Percentiles rank a stretch among this genome's conserved stretches.
phyloP scores from a whole-genome alignment of 2,113 vertebrate genomes.

The Cinclus cinclus region DNA sequence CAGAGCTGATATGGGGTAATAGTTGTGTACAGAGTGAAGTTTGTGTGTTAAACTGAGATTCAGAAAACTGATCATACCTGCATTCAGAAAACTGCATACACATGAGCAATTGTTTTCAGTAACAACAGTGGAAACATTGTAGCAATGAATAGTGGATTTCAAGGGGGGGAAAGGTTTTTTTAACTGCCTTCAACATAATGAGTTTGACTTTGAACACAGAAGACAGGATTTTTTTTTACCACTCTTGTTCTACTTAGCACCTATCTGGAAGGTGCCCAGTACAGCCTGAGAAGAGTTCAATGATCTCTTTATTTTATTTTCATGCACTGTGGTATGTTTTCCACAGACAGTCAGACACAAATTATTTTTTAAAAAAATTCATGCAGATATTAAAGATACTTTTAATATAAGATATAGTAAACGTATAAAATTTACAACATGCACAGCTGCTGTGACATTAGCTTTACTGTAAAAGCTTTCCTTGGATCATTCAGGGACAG shows the following conservation, averaged over 20 bases:
- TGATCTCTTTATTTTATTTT: background rate
- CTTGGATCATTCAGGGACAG: background rate
- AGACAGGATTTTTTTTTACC: background rate
- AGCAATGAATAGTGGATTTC: background rate
- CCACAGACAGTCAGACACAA: background rate
- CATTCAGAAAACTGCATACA: background rate
- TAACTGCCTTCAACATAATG: background rate
- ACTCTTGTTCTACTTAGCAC: background rate
- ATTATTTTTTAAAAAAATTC: background rate
- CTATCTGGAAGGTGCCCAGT: background rate
- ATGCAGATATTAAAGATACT: background rate
- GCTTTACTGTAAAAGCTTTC: background rate
- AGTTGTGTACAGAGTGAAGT: background rate
- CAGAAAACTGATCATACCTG: background rate
- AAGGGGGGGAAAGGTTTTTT: fast-evolving
- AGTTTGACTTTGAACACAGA: background rate
- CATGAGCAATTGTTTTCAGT: background rate
- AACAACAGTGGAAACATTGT: background rate
- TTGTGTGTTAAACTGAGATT: background rate
- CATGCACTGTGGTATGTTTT: background rate
- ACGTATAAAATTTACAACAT: background rate
- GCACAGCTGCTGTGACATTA: background rate
- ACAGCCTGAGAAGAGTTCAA: background rate
- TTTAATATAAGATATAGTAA: background rate
- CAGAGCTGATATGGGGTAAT: background rate